phyloP scores from a whole-genome alignment of 2,888 invertebrate species.

The Euphydryas editha region DNA sequence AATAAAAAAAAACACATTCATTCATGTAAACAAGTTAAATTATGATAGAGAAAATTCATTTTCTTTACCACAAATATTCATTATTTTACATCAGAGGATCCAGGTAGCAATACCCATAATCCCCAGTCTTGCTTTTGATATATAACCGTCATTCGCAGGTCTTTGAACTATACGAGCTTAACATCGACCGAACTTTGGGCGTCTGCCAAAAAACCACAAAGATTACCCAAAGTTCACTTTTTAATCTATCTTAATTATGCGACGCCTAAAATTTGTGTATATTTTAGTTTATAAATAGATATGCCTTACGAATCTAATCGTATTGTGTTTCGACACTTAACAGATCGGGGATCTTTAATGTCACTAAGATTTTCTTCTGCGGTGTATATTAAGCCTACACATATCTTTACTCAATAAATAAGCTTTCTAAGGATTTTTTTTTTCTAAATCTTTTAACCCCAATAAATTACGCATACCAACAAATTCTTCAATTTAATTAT shows the following conservation, averaged over 20 bases:
- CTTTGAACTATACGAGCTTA: slow-evolving; percentile 32
- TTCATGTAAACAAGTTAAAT: not conserved
- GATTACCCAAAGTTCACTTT: slow-evolving; percentile 17
- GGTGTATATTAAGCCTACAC: no score
- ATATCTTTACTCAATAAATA: no score
- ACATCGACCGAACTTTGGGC: slow-evolving; percentile 26
- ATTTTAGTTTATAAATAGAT: not conserved
- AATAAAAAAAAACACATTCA: not conserved
- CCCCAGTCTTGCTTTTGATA: slow-evolving; percentile 5
- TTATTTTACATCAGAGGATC: slow-evolving; percentile 15
- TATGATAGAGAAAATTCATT: not conserved
- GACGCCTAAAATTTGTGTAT: not conserved
- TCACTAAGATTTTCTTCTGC: no score
- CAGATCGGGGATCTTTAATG: no score
- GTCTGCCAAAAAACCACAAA: slow-evolving; percentile 24
- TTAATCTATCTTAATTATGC: slow-evolving; percentile 15
- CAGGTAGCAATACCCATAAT: slow-evolving; percentile 24
- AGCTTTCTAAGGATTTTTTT: no score
- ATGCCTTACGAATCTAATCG: not conserved
- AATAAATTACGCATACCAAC: no score
- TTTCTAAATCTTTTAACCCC: no score
- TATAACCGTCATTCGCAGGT: slow-evolving; percentile 19
- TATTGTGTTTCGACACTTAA: no score
- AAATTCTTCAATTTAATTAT: no score
- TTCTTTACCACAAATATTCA: slow-evolving; percentile 13